Evolutionary conservation across 2,888 invertebrate genomes (phyloP).

Genomic region (Camptogramma bilineatum): DNA sequence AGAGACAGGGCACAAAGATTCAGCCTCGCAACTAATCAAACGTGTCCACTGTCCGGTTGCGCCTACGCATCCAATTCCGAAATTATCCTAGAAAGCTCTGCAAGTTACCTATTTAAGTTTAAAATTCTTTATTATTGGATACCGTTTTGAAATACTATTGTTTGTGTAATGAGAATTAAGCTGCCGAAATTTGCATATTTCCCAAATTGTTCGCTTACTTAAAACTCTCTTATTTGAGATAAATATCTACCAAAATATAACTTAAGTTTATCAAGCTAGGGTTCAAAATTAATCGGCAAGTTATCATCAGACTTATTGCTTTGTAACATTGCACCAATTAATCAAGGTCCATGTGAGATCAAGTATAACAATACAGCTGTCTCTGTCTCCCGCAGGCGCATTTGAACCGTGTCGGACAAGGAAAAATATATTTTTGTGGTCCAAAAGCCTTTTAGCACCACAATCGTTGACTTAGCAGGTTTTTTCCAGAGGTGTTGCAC

Average conservation of each 20-base stretch:
- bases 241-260: slow-evolving; percentile 52
- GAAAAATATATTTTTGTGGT: slow-evolving; percentile 53
- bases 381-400: slow-evolving; percentile 49
- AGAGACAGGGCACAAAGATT: slow-evolving; percentile 68
- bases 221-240: slow-evolving; percentile 65
- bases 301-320: slow-evolving; percentile 48
- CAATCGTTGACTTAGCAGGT: slow-evolving; percentile 81
- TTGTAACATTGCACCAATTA: slow-evolving; percentile 53
- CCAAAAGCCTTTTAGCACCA: slow-evolving; percentile 60
- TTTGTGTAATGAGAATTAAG: slow-evolving; percentile 42
- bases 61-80: slow-evolving; percentile 69
- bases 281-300: slow-evolving; percentile 48
- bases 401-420: slow-evolving; percentile 52
- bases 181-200: slow-evolving; percentile 60
- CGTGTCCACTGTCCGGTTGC: slow-evolving; percentile 79
- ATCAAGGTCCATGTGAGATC: slow-evolving; percentile 65
- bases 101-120: slow-evolving; percentile 24
- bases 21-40: slow-evolving; percentile 77
- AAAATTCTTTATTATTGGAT: slow-evolving; percentile 23
- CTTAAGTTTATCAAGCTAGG: slow-evolving; percentile 42
- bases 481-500: slow-evolving; percentile 64
- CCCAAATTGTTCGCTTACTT: slow-evolving; percentile 58
- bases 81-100: slow-evolving; percentile 52
- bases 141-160: slow-evolving; percentile 33
- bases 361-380: slow-evolving; percentile 54